Base-by-base conservation (phyloP, 2,113 vertebrate genomes). In the Tetraodon nigroviridis region DNA sequence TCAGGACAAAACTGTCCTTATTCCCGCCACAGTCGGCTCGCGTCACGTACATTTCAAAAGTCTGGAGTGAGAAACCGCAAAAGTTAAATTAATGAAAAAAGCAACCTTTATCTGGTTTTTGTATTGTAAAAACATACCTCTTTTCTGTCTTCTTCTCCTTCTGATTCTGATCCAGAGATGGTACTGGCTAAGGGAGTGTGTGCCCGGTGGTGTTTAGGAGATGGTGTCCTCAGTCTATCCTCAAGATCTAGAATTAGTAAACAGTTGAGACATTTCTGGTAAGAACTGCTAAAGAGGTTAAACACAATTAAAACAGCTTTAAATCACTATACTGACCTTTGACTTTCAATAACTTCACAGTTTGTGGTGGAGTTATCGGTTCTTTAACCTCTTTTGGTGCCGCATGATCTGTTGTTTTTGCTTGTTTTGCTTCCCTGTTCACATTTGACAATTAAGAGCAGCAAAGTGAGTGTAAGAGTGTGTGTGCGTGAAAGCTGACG, bases 21-120 rank as follows among this genome's bases (percentile, higher is more conserved):
- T 91, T 92, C 0, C 90, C 92, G n/a, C 82, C 88, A 27, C 94
- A 97, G 86, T 97, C 92, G 7, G 94, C 93, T 2, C 93, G 93
- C 62, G 93, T 93, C 86, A 98, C 93, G 2, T 93, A 98, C 76
- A 98, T 93, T 1, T 98, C 97, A 83, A 94, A 98, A 51, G 90
- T 94, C 97, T 99, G 83, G 40, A n/a, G 46, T 41, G 47, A 37
- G 62, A 76, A 58, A 50, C 49, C 4, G 0, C 55, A 32, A 19
- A 27, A 24, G 12, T 2, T 46, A 5, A 16, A 5, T 46, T 0
- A n/a, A 10, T 53, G 3, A 41, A 47, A 50, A 37, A 1, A 17
- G 17, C 32, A 37, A 37, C 32, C 32, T 37, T 37, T 37, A 37
- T 37, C 12, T 8, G 7, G 1, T 37, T 2, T 37, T 37, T 8